These are phyloP conservation scores for Atlantisia rogersi DNA, from an alignment of 2,113 vertebrate species.

Conservation along the genomic window DNA sequence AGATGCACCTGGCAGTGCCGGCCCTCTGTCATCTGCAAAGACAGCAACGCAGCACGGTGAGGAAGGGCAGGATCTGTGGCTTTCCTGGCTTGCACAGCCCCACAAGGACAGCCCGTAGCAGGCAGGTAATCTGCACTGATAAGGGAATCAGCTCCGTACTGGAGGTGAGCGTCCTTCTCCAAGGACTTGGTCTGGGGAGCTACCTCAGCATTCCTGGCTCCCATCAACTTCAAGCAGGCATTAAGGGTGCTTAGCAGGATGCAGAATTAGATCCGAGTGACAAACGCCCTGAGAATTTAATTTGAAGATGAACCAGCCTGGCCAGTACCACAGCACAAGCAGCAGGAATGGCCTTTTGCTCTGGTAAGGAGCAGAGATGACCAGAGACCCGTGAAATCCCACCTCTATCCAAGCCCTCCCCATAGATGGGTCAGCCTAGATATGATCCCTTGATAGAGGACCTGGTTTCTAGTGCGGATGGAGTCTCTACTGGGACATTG, in stretches of 20 bases:
- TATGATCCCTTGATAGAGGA: not conserved
- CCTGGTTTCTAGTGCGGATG: not conserved
- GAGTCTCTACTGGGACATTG: not conserved
- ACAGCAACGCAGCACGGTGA: slow-evolving; percentile 15
- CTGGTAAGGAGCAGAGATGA: not conserved
- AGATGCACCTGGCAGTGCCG: slow-evolving; percentile 92
- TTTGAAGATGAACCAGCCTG: not conserved
- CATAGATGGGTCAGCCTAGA: not conserved
- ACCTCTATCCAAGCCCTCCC: not conserved
- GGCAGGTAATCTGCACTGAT: not conserved
- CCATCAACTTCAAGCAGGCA: not conserved
- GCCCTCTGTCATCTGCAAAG: slow-evolving; percentile 93
- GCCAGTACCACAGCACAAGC: not conserved
- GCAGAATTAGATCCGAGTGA: not conserved
- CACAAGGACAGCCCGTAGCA: not conserved
- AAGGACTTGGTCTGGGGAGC: not conserved
- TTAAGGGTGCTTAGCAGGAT: not conserved
- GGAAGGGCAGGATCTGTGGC: accelerated
- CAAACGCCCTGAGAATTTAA: not conserved
- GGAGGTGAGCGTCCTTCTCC: not conserved
- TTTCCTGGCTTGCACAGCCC: not conserved
- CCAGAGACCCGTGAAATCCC: not conserved
- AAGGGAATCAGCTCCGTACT: accelerated
- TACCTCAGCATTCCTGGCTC: not conserved
- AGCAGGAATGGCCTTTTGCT: not conserved